Evolutionary conservation across 1,140 invertebrate genomes (phyloP).

Genomic region (Drosophila fuyamai): DNA sequence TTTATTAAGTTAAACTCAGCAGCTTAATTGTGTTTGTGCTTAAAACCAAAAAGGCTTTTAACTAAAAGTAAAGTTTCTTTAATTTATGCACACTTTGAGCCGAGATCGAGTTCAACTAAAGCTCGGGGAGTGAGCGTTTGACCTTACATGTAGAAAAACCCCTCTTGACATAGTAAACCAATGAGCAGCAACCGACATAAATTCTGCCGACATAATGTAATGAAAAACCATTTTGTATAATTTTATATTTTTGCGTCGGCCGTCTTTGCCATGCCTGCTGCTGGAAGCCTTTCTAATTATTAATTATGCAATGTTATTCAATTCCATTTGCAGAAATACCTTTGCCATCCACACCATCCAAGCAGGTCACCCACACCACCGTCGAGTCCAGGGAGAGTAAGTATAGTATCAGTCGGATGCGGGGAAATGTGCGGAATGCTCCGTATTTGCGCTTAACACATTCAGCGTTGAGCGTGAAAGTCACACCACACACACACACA

Average conservation of each 20-base stretch:
- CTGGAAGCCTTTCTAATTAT: slow-evolving; percentile 56
- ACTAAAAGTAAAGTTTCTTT: slow-evolving; percentile 7
- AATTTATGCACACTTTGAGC: slow-evolving; percentile 26
- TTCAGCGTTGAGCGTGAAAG: slow-evolving; percentile 67
- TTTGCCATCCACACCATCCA: slow-evolving; percentile 84
- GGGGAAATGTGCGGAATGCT: slow-evolving; percentile 10
- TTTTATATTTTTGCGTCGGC: slow-evolving; percentile 12
- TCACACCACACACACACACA: slow-evolving; percentile 68
- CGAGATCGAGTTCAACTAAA: background rate
- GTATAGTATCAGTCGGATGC: slow-evolving; percentile 71
- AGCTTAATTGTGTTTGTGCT: slow-evolving; percentile 2
- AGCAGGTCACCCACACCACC: slow-evolving; percentile 83
- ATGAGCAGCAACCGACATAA: slow-evolving; percentile 25
- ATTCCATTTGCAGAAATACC: slow-evolving; percentile 84
- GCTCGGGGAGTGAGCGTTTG: slow-evolving; percentile 14
- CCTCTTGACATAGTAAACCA: slow-evolving; percentile 69
- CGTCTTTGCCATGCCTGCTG: background rate
- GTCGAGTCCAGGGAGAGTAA: slow-evolving; percentile 84
- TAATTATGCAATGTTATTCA: slow-evolving; percentile 75
- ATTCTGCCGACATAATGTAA: slow-evolving; percentile 45
- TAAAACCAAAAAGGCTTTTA: background rate
- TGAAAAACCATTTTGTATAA: slow-evolving; percentile 68
- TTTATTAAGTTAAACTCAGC: background rate
- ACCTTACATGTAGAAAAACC: slow-evolving; percentile 39
- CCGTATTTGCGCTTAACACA: slow-evolving; percentile 75